Percentiles rank a stretch among this genome's conserved stretches.
Conservation (phyloP, 35 echinoderm and acorn worm species). For the Hemicentrotus pulcherrimus region DNA sequence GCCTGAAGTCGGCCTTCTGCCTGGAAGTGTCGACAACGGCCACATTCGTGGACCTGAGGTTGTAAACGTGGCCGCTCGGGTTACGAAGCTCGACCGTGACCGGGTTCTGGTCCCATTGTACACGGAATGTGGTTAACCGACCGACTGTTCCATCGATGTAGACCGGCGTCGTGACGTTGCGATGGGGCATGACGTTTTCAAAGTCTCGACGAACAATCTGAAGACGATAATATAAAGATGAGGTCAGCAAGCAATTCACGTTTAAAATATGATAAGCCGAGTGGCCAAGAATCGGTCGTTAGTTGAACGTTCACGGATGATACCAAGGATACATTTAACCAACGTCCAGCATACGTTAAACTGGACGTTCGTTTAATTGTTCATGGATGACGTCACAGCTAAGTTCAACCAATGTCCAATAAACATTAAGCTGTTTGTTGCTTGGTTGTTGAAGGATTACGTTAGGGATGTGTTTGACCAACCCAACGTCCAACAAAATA, state of each 20-base stretch:
- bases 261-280: neutral
- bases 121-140: neutral
- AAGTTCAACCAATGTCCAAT: too few relatives aligned
- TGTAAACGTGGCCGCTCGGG: neutral
- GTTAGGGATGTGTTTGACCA: too few relatives aligned
- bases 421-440: too few relatives aligned
- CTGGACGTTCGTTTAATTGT: neutral
- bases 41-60: neutral
- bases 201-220: constrained; percentile 24
- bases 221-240: neutral
- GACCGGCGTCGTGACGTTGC: neutral
- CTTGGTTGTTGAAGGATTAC: too few relatives aligned
- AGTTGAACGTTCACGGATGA: neutral
- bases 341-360: neutral
- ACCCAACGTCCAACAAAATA: too few relatives aligned
- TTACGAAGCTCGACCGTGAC: neutral
- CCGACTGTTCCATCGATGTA: constrained; percentile 24
- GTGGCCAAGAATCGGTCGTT: neutral
- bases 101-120: neutral
- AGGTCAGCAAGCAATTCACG: neutral
- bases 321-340: neutral
- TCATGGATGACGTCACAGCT: too few relatives aligned
- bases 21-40: neutral
- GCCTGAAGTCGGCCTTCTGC: neutral
- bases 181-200: neutral